A percentile compares a stretch with the other conserved stretches of the same genome.
These are phyloP conservation scores for Delphinus delphis DNA, from an alignment of 2,113 vertebrate species.

Conservation along the genomic window DNA sequence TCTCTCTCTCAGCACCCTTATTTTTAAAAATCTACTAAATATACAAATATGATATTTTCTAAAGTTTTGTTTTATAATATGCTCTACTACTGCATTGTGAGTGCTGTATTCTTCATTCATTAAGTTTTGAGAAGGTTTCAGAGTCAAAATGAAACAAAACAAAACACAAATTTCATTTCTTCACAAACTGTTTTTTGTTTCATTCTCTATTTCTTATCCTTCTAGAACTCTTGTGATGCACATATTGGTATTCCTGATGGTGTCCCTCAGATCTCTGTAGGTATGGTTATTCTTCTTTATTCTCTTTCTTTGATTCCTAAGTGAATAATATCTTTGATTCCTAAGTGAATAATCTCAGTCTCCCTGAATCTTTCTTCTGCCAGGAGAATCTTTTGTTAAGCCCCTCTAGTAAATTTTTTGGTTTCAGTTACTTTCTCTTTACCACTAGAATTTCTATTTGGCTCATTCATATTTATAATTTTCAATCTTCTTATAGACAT, in stretches of 20 bases:
- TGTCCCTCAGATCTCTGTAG: neutral
- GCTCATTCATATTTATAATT: neutral
- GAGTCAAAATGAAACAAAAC: neutral
- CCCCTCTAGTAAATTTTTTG: neutral
- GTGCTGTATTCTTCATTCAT: neutral
- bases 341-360: neutral
- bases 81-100: neutral
- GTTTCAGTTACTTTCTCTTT: neutral
- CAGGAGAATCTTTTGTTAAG: neutral
- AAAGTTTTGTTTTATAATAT: neutral
- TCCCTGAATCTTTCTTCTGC: neutral
- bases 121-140: neutral
- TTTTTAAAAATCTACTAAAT: neutral
- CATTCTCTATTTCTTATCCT: neutral
- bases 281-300: neutral
- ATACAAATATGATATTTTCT: neutral
- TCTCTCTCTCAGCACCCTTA: neutral
- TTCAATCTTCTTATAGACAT: neutral
- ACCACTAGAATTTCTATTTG: neutral
- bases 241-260: neutral
- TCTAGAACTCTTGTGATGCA: neutral
- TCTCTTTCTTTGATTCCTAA: neutral
- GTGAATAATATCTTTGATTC: neutral
- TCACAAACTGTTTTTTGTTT: neutral
- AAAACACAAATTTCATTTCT: neutral